These are phyloP conservation scores for Pelecanoides urinatrix DNA, from an alignment of 2,113 vertebrate genomes.

Conservation along the genomic window DNA sequence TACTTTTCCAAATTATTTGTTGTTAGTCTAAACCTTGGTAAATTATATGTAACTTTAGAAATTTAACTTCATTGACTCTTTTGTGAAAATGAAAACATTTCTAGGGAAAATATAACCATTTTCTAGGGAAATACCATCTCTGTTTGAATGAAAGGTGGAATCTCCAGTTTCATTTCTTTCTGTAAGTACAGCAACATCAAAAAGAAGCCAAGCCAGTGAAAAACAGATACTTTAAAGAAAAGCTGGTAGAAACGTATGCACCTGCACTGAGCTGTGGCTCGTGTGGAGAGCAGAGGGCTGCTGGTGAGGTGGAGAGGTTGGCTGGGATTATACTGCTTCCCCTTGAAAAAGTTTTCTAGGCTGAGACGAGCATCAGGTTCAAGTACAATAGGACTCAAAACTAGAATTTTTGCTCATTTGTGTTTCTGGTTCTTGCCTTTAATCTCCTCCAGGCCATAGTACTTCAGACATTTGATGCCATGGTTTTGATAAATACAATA, in stretches of 20 bases:
- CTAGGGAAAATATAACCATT: not conserved
- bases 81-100: not conserved
- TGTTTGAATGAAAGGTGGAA: not conserved
- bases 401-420: not conserved
- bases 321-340: not conserved
- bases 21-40: not conserved
- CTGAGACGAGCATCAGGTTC: fast-evolving
- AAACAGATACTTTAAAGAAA: not conserved
- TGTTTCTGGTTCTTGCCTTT: not conserved
- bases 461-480: not conserved
- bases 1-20: not conserved
- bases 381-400: not conserved
- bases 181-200: not conserved
- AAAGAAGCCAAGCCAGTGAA: not conserved
- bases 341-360: not conserved
- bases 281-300: not conserved
- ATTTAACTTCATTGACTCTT: not conserved
- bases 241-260: not conserved
- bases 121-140: not conserved
- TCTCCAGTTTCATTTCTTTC: not conserved
- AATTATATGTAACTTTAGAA: not conserved
- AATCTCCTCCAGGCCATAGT: not conserved
- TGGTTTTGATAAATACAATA: not conserved
- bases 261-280: not conserved
- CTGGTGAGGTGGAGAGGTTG: not conserved